phyloP scores from a whole-genome alignment of 2,113 vertebrate species.

The Scopus umbretta region DNA sequence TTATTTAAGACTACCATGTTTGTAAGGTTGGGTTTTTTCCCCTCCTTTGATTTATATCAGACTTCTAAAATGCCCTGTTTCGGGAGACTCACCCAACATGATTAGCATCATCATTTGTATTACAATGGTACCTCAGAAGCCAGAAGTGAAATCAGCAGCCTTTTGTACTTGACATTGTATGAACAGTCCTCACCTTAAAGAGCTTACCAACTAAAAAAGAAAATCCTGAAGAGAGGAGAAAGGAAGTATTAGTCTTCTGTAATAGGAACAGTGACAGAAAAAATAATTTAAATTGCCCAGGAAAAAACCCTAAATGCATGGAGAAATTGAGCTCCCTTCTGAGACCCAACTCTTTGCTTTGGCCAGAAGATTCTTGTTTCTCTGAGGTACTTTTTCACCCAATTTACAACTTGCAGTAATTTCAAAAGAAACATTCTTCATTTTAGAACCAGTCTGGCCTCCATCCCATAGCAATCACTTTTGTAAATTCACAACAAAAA shows the following conservation, averaged over 20 bases:
- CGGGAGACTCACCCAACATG: neutral
- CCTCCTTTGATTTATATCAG: neutral
- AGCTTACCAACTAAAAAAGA: neutral
- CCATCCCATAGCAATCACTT: neutral
- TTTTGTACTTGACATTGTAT: neutral
- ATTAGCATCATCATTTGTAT: constrained; percentile 9
- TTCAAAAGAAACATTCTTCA: neutral
- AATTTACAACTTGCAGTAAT: neutral
- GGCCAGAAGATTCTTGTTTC: neutral
- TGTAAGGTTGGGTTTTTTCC: neutral
- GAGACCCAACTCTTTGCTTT: neutral
- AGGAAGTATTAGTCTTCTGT: neutral
- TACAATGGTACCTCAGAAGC: neutral
- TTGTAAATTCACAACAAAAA: neutral
- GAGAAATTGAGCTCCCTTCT: neutral
- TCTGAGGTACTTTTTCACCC: neutral
- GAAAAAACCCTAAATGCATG: neutral
- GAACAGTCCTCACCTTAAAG: neutral
- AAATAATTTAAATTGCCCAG: neutral
- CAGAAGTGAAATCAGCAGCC: constrained; percentile 19
- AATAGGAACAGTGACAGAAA: neutral
- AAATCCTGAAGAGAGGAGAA: neutral
- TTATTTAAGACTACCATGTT: neutral
- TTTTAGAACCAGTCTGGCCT: neutral
- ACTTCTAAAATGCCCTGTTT: neutral